Evolutionary conservation across 2,797 vertebrate species (phyloP).

Genomic region (Cirrhinus mrigala): DNA sequence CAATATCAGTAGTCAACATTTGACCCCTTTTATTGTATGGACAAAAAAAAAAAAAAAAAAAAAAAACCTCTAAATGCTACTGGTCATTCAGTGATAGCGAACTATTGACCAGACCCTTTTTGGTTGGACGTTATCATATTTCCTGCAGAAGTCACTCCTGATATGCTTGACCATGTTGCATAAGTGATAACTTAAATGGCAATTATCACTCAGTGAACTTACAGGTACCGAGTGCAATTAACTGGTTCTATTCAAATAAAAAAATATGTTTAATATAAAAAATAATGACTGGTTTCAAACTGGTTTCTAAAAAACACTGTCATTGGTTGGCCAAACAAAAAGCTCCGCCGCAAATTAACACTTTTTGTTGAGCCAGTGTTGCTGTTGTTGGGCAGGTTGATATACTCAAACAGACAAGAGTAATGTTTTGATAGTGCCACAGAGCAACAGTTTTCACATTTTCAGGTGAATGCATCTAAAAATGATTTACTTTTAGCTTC

Average conservation of each 20-base stretch:
- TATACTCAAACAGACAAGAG: neutral
- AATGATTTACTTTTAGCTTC: too few species aligned
- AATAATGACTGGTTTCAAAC: too few species aligned
- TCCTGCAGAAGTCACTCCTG: neutral
- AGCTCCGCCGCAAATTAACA: neutral
- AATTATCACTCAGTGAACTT: neutral
- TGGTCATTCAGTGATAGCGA: slow-evolving; percentile 26
- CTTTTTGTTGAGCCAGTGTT: neutral
- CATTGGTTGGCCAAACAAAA: too few species aligned
- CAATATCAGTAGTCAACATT: neutral
- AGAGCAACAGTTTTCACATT: too few species aligned
- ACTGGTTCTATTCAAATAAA: too few species aligned
- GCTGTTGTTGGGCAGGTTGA: neutral
- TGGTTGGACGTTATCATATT: neutral
- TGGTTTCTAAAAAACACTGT: too few species aligned
- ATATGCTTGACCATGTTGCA: neutral
- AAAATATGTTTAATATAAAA: too few species aligned
- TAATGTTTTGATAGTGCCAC: too few species aligned
- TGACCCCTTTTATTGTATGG: neutral
- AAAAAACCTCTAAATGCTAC: too few species aligned
- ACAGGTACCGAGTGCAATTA: too few species aligned
- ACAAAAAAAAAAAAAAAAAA: too few species aligned
- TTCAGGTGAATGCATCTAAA: too few species aligned
- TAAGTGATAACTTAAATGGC: neutral
- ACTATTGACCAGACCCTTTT: slow-evolving; percentile 41